Conservation (phyloP, 2,797 vertebrate species). For the Gorsachius magnificus region DNA sequence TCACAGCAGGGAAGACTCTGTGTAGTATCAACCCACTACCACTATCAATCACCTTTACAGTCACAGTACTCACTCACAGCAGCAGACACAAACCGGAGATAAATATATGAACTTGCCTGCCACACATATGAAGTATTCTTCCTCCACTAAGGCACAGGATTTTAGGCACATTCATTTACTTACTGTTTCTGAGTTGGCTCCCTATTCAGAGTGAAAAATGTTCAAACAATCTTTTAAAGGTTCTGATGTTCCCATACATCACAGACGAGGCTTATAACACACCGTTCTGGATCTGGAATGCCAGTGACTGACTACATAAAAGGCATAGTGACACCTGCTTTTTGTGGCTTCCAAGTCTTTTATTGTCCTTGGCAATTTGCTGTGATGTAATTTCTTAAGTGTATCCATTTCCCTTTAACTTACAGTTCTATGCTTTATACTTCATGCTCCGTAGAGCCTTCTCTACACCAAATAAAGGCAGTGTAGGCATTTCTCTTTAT, state of each 20-base stretch:
- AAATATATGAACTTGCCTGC: not conserved
- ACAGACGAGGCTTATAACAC: rapidly evolving
- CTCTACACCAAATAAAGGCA: not conserved
- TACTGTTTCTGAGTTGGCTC: not conserved
- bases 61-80: not conserved
- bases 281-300: not conserved
- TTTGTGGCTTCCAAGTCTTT: not conserved
- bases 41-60: not conserved
- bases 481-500: not conserved
- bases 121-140: not conserved
- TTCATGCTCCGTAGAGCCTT: not conserved
- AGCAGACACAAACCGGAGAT: not conserved
- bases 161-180: not conserved
- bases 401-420: not conserved
- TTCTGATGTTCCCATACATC: not conserved
- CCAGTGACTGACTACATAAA: not conserved
- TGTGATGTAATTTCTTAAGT: not conserved
- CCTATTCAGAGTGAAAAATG: not conserved
- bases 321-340: not conserved
- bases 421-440: not conserved
- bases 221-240: not conserved
- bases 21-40: not conserved
- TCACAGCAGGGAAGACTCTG: not conserved
- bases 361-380: not conserved
- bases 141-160: not conserved